A percentile compares a stretch with the other conserved stretches of the same genome.
Conservation (phyloP, 2,797 vertebrate genomes). For the Coccyzus lansbergi region DNA sequence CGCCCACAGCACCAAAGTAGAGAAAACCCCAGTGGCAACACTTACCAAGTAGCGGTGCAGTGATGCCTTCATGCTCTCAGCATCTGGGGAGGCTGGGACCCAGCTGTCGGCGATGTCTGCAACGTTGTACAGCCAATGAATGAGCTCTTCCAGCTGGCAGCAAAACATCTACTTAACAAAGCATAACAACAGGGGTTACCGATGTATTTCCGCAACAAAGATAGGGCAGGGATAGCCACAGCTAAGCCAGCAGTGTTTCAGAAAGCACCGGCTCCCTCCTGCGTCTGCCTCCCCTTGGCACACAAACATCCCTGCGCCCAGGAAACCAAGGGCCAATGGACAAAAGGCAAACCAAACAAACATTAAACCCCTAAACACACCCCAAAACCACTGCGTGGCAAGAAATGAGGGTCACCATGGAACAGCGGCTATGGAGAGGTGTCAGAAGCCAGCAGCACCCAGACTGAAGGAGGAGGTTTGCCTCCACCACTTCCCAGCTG, state of each 20-base stretch:
- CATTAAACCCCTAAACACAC: neutral
- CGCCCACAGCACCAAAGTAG: neutral
- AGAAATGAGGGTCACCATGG: neutral
- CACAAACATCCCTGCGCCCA: neutral
- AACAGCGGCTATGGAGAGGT: rapidly evolving
- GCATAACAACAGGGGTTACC: neutral
- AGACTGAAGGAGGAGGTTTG: neutral
- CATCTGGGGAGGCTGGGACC: slow-evolving; percentile 67
- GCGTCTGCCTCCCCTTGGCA: neutral
- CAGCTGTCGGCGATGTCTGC: slow-evolving; percentile 77
- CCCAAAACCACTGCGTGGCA: neutral
- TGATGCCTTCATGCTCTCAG: slow-evolving; percentile 77
- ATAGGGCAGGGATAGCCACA: rapidly evolving
- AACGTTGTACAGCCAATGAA: slow-evolving; percentile 83
- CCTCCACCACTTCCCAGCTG: neutral
- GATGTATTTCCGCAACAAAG: neutral
- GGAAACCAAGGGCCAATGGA: neutral
- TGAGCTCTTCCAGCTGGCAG: slow-evolving; percentile 87
- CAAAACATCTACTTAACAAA: slow-evolving; percentile 85
- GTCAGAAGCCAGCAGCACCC: neutral
- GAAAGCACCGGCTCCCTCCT: neutral
- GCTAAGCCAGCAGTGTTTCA: rapidly evolving
- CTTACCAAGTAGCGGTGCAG: slow-evolving; percentile 87
- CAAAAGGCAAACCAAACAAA: neutral
- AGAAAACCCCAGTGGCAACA: neutral